phyloP scores from a whole-genome alignment of 2,888 invertebrate species.

The Drosophila imparisetae region DNA sequence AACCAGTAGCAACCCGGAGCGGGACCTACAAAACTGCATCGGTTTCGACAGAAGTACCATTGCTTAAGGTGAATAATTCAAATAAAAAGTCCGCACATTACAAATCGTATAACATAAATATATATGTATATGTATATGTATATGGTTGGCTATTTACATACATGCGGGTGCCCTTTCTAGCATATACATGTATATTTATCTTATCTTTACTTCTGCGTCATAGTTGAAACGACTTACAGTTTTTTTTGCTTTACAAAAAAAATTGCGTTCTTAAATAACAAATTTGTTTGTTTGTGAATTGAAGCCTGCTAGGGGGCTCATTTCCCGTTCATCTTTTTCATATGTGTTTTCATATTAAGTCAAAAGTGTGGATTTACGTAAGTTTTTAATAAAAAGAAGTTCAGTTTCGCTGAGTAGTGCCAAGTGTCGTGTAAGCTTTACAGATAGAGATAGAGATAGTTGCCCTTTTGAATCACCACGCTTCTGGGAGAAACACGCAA shows the following conservation, averaged over 20 bases:
- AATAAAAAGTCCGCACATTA: not conserved
- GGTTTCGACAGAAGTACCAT: not conserved
- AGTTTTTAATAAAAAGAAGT: not conserved
- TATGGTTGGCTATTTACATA: not conserved
- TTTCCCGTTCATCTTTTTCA: not conserved
- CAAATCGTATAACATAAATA: not conserved
- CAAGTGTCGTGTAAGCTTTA: not conserved
- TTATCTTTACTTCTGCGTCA: not conserved
- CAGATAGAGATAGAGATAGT: not conserved
- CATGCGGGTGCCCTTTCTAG: not conserved
- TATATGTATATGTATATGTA: not conserved
- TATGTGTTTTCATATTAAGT: not conserved
- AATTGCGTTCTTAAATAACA: not conserved
- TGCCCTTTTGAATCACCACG: not conserved
- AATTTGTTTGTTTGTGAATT: not conserved
- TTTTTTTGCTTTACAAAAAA: not conserved
- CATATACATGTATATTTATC: not conserved
- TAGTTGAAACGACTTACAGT: not conserved
- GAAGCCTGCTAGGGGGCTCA: not conserved
- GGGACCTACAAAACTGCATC: not conserved
- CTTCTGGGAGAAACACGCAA: not conserved
- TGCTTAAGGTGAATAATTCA: not conserved
- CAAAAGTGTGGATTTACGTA: not conserved
- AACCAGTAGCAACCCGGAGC: not conserved
- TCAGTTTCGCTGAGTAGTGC: not conserved